These are phyloP conservation scores for Gallinago undulata DNA, from an alignment of 2,113 vertebrate species.

Conservation along the genomic window DNA sequence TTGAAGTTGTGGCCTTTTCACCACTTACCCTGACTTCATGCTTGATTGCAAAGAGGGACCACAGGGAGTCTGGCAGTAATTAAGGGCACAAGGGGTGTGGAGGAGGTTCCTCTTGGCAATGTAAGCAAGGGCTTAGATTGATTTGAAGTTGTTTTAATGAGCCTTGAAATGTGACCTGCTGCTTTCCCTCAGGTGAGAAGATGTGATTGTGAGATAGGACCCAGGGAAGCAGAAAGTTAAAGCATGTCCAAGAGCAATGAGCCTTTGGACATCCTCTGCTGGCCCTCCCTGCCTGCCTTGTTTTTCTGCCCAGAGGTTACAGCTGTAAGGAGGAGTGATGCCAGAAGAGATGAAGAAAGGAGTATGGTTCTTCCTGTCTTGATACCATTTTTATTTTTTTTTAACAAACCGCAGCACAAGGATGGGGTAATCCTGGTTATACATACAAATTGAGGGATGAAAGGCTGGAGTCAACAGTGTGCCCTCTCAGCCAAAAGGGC, in stretches of 20 bases:
- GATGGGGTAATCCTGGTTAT: background rate
- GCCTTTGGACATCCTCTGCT: background rate
- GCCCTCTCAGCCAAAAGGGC: background rate
- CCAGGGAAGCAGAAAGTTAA: background rate
- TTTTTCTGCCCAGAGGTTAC: background rate
- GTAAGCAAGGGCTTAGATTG: background rate
- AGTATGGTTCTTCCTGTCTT: background rate
- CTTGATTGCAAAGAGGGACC: background rate
- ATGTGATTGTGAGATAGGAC: background rate
- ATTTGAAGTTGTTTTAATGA: background rate
- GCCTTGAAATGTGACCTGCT: background rate
- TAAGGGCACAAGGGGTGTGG: background rate
- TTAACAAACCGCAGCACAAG: background rate
- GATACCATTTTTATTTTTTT: background rate
- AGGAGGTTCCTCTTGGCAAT: background rate
- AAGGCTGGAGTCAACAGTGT: background rate
- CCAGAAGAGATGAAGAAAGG: background rate
- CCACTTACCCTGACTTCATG: background rate
- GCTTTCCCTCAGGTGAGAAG: background rate
- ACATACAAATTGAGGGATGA: background rate
- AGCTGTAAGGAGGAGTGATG: background rate
- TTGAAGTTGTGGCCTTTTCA: background rate
- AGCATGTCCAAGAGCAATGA: fast-evolving
- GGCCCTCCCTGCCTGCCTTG: too few relatives aligned
- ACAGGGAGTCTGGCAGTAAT: background rate